Percentiles rank a stretch among this genome's conserved stretches.
These are phyloP conservation scores for Lasioglossum villosulum DNA, from an alignment of 2,888 invertebrate species.

Conservation along the genomic window DNA sequence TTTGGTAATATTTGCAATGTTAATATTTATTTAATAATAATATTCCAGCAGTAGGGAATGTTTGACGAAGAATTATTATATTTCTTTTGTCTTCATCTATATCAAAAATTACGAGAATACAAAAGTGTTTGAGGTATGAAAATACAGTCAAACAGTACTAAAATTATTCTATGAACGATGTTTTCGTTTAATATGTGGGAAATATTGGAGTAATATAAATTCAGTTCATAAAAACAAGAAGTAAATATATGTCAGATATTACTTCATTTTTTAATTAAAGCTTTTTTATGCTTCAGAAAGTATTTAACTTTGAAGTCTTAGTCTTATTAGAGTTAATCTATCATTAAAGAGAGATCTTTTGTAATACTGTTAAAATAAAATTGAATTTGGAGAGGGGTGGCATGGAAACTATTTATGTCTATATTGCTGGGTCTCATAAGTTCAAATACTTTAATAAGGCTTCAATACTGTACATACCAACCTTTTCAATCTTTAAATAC, in stretches of 20 bases:
- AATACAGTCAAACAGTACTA: not conserved
- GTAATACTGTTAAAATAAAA: constrained; percentile 3
- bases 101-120: not conserved
- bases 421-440: not conserved
- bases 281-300: not conserved
- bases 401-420: not conserved
- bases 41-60: not conserved
- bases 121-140: not conserved
- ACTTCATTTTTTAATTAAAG: not conserved
- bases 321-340: not conserved
- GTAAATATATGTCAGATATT: not conserved
- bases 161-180: not conserved
- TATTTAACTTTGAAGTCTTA: not conserved
- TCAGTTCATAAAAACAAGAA: not conserved
- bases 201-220: not conserved
- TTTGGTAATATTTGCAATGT: constrained; percentile 18
- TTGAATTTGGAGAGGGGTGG: not conserved
- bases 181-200: constrained; percentile 8
- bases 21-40: constrained; percentile 15
- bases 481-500: not conserved
- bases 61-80: not conserved
- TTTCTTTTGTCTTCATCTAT: not conserved
- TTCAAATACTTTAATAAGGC: not conserved
- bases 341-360: not conserved
- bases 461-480: not conserved